Conservation (phyloP, 2,797 vertebrate genomes). For the Mormyrus hasselquistii region DNA sequence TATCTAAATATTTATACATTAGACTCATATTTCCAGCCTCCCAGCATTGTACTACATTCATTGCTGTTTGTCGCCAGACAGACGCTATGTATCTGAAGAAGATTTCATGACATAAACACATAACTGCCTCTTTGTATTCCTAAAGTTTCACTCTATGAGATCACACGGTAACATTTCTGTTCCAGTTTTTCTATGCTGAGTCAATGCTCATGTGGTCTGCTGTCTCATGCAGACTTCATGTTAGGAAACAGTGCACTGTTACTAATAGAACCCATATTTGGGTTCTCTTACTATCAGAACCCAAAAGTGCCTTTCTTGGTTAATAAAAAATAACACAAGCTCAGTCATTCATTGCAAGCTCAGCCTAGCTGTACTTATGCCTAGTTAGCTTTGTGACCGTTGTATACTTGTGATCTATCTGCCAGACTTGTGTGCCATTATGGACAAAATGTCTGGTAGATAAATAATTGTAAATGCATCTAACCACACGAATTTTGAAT, state of each 20-base stretch:
- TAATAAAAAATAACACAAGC: neutral
- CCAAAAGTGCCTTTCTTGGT: neutral
- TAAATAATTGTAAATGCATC: neutral
- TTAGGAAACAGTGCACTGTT: neutral
- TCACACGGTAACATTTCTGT: neutral
- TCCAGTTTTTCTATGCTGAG: neutral
- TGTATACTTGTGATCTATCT: neutral
- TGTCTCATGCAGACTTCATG: neutral
- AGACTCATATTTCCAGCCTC: neutral
- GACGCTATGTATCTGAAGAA: neutral
- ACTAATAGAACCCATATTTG: neutral
- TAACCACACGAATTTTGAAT: neutral
- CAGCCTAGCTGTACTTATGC: neutral
- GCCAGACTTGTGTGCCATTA: neutral
- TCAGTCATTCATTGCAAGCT: neutral
- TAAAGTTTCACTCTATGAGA: constrained; percentile 2
- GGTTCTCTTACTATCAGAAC: neutral
- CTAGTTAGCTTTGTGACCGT: neutral
- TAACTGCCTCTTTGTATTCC: neutral
- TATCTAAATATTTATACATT: neutral
- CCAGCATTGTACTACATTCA: neutral
- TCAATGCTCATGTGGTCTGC: neutral
- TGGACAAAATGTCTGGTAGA: neutral
- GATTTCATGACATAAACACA: neutral
- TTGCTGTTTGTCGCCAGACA: neutral